These are phyloP conservation scores for Heloderma charlesbogerti DNA, from an alignment of 2,113 vertebrate species.

Conservation along the genomic window DNA sequence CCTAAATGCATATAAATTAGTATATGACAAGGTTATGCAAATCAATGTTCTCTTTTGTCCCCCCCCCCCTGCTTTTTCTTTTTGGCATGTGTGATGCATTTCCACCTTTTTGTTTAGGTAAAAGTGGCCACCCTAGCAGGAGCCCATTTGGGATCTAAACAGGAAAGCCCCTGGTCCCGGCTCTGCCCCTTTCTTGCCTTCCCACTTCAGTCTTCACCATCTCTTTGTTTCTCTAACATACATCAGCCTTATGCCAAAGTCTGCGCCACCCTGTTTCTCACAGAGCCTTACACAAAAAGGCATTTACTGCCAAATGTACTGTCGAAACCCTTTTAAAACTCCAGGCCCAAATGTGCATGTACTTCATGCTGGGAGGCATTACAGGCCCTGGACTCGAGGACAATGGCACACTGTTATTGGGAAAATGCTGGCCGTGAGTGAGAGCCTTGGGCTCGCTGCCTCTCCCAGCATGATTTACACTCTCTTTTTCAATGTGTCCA, in stretches of 20 bases:
- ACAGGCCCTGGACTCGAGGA: neutral
- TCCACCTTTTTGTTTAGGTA: too few relatives aligned
- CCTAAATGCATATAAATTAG: too few relatives aligned
- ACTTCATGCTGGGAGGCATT: neutral
- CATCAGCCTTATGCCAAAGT: neutral
- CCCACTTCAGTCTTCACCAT: neutral
- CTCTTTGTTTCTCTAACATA: neutral
- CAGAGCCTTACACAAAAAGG: slow-evolving; percentile 10
- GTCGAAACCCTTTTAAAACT: neutral
- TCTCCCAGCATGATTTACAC: slow-evolving; percentile 34
- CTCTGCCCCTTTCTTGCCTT: neutral
- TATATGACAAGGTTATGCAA: too few relatives aligned
- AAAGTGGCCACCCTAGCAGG: neutral
- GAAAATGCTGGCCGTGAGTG: neutral
- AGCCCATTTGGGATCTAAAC: neutral
- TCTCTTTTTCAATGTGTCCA: slow-evolving; percentile 37
- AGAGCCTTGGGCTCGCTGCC: slow-evolving; percentile 10
- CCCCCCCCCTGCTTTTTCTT: too few relatives aligned
- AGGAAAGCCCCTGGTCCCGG: neutral
- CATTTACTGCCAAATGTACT: slow-evolving; percentile 15
- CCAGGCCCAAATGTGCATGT: neutral
- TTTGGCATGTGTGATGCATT: too few relatives aligned
- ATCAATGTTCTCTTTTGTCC: too few relatives aligned
- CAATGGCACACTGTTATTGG: slow-evolving; percentile 15
- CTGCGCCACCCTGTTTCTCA: neutral